Conservation (phyloP, 2,888 invertebrate species). For the Cremastinae sp. region DNA sequence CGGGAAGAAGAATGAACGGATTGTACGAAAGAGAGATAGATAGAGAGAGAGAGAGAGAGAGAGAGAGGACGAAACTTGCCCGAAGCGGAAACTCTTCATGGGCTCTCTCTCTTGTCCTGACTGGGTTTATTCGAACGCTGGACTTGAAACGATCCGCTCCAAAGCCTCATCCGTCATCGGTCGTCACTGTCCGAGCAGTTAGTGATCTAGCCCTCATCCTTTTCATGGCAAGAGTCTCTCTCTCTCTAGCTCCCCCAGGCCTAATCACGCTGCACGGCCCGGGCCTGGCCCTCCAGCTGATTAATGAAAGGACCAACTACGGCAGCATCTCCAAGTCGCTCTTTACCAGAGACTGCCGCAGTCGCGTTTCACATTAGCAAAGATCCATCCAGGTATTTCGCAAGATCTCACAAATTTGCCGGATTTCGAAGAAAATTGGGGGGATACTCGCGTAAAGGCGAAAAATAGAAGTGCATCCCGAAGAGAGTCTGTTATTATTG, state of each 20-base stretch:
- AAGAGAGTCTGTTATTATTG: too few relatives aligned
- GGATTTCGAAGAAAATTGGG: too few relatives aligned
- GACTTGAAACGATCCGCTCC: constrained; percentile 61
- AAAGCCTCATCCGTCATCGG: constrained; percentile 72
- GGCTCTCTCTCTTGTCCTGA: constrained; percentile 28
- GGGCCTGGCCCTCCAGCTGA: constrained; percentile 67
- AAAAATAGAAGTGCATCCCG: too few relatives aligned
- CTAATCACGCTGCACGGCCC: constrained; percentile 66
- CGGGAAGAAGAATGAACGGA: constrained; percentile 45
- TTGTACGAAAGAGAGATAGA: too few relatives aligned
- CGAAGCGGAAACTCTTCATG: constrained; percentile 10
- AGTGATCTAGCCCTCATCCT: constrained; percentile 46
- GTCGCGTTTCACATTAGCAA: too few relatives aligned
- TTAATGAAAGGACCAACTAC: constrained; percentile 69
- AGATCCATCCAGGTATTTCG: too few relatives aligned
- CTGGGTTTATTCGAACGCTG: background rate
- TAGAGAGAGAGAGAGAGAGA: too few relatives aligned
- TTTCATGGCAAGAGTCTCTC: constrained; percentile 11
- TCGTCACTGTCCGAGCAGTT: constrained; percentile 64
- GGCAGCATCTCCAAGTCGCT: constrained; percentile 34
- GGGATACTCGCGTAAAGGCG: too few relatives aligned
- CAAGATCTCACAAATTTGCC: too few relatives aligned
- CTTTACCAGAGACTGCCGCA: constrained; percentile 40
- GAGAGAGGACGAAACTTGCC: constrained; percentile 51
- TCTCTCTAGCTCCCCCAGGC: constrained; percentile 54